Evolutionary conservation across 2,888 invertebrate species (phyloP).

Genomic region (Tipula confusa): DNA sequence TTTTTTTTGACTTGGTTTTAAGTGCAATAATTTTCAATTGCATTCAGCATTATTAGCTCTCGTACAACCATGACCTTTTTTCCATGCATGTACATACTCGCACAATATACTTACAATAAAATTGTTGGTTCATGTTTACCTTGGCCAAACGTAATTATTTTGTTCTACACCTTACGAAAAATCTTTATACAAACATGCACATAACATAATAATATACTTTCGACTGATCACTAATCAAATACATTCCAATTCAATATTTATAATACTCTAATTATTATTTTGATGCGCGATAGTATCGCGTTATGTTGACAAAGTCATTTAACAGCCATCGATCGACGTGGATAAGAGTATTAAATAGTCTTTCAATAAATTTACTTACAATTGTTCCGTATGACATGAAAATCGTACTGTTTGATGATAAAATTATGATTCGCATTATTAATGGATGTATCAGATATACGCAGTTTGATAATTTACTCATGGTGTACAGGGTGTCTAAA

Average conservation of each 20-base stretch:
- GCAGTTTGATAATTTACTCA: constrained; percentile 56
- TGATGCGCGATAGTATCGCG: not conserved
- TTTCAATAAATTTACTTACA: constrained; percentile 45
- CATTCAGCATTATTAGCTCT: too few relatives aligned
- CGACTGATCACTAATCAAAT: not conserved
- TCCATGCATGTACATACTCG: too few relatives aligned
- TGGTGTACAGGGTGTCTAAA: constrained; percentile 51
- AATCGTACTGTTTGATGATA: constrained; percentile 51
- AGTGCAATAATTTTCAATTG: too few relatives aligned
- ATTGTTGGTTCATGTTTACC: too few relatives aligned
- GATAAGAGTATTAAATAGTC: too few relatives aligned
- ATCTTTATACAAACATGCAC: too few relatives aligned
- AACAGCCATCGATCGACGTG: not conserved
- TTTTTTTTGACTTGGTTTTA: too few relatives aligned
- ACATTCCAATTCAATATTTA: not conserved
- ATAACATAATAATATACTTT: too few relatives aligned
- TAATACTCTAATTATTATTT: not conserved
- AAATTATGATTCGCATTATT: constrained; percentile 50
- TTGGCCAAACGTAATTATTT: too few relatives aligned
- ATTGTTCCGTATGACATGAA: constrained; percentile 51
- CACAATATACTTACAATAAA: too few relatives aligned
- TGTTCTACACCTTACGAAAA: too few relatives aligned
- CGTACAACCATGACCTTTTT: too few relatives aligned
- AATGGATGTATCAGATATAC: constrained; percentile 54
- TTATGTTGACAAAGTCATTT: not conserved